Evolutionary conservation across 2,113 vertebrate genomes (phyloP).

Genomic region (Plecturocebus donacophilus): DNA sequence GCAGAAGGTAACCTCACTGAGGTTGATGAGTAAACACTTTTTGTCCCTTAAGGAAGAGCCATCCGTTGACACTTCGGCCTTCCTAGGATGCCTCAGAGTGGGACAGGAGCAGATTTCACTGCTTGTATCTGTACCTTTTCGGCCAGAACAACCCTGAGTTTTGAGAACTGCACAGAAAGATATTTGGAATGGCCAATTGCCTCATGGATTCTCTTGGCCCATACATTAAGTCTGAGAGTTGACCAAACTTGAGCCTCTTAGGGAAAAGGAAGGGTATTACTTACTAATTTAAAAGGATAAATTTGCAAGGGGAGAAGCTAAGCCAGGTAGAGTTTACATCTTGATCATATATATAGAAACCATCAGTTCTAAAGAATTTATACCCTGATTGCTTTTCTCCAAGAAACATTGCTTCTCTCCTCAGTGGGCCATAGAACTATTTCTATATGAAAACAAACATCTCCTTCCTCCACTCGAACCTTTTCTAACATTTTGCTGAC

Average conservation of each 20-base stretch:
- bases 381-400: not conserved
- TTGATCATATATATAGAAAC: not conserved
- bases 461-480: not conserved
- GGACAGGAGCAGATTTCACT: not conserved
- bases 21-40: not conserved
- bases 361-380: not conserved
- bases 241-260: not conserved
- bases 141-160: not conserved
- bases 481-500: constrained; percentile 34
- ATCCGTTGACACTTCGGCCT: not conserved
- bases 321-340: not conserved
- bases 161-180: not conserved
- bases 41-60: not conserved
- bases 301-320: not conserved
- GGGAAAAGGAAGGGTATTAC: not conserved
- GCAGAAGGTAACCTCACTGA: not conserved
- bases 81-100: not conserved
- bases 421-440: not conserved
- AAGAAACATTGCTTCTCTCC: not conserved
- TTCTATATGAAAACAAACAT: constrained; percentile 22
- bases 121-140: not conserved
- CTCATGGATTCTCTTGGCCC: not conserved
- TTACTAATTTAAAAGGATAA: constrained; percentile 38
- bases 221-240: not conserved
- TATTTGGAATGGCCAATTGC: not conserved